Base-by-base conservation (phyloP, 2,113 vertebrate species). In the Plecotus auritus region DNA sequence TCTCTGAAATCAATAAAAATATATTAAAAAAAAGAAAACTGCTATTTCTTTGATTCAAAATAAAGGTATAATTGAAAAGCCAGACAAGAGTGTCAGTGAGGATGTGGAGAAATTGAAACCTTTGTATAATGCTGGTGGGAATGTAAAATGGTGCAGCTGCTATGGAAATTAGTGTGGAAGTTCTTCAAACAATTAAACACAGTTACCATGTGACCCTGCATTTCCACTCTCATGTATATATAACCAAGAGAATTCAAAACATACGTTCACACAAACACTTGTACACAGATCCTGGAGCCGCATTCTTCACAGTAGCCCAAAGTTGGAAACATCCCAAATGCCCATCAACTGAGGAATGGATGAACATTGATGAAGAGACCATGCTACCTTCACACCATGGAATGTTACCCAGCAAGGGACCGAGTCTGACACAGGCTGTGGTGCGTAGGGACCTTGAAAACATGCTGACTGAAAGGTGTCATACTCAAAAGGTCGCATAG, bases 31-130 rank as follows among this genome's bases (percentile, higher is more conserved):
- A 56, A 59, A 59, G 23, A 26, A 28, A 61, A 28, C 26, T 28
- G 59, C 59, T 32, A 22, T 28, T 87, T 90, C 30, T 91, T 26
- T 83, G 66, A 40, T 42, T 70, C 54, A 35, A 28, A 88, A 47
- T 22, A 28, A 69, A 74, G 9, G 3, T 22, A 26, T 77, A 30
- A 49, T 23, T 47, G 74, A 18, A 28, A 54, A 59, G 40, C 56
- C 4, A 1, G 49, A 26, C 9, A 35, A 1, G 10, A 16, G 23
- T 2, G 23, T 66, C 35, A 7, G 42, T 1, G 11, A 56, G 37
- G 70, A 32, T 20, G 51, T 84, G 8, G 9, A 66, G 37, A 40
- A 37, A 23, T 18, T 4, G 42, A 28, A 37, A 6, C 23, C n/a
- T 45, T 72, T 0, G 4, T 23, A 1, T 30, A 4, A 5, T 35